Base-by-base conservation (phyloP, 35 echinoderm and acorn worm species). In the Anneissia japonica region DNA sequence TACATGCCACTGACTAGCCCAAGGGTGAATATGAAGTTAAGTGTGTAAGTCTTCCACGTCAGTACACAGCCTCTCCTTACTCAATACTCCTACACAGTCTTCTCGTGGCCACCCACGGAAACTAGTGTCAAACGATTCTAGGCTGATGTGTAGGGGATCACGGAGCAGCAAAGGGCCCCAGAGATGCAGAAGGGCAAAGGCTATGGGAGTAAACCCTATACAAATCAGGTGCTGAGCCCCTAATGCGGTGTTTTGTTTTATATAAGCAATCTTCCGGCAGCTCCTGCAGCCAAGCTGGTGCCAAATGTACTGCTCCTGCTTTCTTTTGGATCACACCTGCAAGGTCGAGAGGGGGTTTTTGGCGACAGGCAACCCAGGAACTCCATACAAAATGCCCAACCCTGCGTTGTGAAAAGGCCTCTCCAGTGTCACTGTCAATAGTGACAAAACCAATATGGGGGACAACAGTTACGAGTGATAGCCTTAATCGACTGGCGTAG, bases 271-370 rank as follows among this genome's bases (percentile, higher is more conserved):
- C 28, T 77, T 77, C 74, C 38, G 75, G 38, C 73, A 87, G 40
- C 74, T 91, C 76, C 89, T 91, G 83, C 83, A 91, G 55, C 89
- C 89, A 91, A 91, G 35, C 30, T 88, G 41, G 46, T 88, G 46
- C 86, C 77, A 88, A 38, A 88, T 51, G 81, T 90, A 84, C 40
- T 83, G 88, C 82, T 89, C n/a, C 81, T 90, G 88, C 81, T 84
- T 36, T 84, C 73, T 74, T 84, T 35, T 84, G 87, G 87, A 89
- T 72, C 32, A 89, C 80, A 84, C 46, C 87, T 74, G 81, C 34
- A 46, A 89, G 87, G 87, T 17, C 79, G 51, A 89, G 87, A 89
- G 87, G 87, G 87, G 72, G 81, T 79, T 90, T 40, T 74, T 90
- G 84, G n/a, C 32, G 12, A 33, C 43, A 9, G 72, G 72, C 32